Base-by-base conservation (phyloP, 2,797 vertebrate genomes). In the Macropus fuliginosus region DNA sequence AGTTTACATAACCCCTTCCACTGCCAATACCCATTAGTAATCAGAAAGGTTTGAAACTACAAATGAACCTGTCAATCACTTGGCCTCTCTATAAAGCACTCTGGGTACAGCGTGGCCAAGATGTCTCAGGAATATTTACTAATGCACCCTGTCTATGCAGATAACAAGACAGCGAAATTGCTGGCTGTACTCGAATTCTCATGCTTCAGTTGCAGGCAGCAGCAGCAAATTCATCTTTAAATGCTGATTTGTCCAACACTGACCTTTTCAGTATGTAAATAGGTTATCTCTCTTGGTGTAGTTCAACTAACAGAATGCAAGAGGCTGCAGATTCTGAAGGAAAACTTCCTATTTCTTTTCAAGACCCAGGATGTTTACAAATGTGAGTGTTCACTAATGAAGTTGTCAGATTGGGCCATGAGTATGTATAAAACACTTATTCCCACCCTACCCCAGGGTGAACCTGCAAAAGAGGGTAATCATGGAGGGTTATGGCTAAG, bases 231-330 rank as follows among this genome's bases (percentile, higher is more conserved):
- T 46, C 56, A 59, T 91, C 1, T 21, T 96, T 97, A 96, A 97
- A 96, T 92, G 91, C 56, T 54, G 93, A 97, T 87, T 95, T 98
- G 95, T 97, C 96, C 89, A 94, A 40, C 55, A 50, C 0, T 97
- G 98, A 98, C 97, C 97, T 98, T 98, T 98, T 98, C 52, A 98
- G 54, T 97, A 98, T 98, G 96, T 97, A 98, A 98, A 98, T 96
- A 97, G 96, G 97, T 98, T 74, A 97, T 96, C 11, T 97, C n/a
- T 56, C 28, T 96, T 54, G 5, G 4, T 74, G 95, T 54, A 93
- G 87, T 93, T 92, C 54, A 94, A 94, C 96, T 94, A 96, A 93
- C 89, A 74, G 54, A 14, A 92, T 81, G 59, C 21, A 66, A 50
- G 62, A 74, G 3, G 29, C 95, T 94, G 91, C 28, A n/a, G 59